Conservation (phyloP, 2,113 vertebrate species). For the Rhinolophus ferrumequinum region DNA sequence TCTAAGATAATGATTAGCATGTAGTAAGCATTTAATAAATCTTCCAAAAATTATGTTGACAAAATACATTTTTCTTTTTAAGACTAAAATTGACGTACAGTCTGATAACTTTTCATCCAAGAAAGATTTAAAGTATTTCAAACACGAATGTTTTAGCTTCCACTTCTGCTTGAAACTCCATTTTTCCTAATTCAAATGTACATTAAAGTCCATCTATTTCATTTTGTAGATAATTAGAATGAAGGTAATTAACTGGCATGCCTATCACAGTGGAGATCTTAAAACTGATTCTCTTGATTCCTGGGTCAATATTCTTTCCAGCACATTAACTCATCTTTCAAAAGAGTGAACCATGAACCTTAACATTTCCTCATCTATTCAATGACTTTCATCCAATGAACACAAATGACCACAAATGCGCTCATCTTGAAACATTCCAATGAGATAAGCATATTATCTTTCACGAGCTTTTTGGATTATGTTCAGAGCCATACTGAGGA, state of each 20-base stretch:
- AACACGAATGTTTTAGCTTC: not conserved
- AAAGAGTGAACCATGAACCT: not conserved
- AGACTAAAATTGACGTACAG: not conserved
- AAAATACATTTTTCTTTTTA: constrained; percentile 23
- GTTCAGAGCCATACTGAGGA: not conserved
- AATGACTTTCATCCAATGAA: not conserved
- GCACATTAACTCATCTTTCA: not conserved
- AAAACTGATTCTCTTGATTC: not conserved
- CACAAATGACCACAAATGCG: not conserved
- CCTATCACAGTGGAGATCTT: not conserved
- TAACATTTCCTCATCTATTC: not conserved
- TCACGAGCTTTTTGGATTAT: not conserved
- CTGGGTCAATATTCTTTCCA: not conserved
- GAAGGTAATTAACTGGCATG: not conserved
- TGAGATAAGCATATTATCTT: not conserved
- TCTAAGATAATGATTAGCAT: not conserved
- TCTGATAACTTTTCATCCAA: not conserved
- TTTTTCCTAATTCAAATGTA: constrained; percentile 30
- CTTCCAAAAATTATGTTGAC: not conserved
- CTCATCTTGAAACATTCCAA: not conserved
- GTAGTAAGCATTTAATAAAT: not conserved
- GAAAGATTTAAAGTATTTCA: constrained; percentile 15
- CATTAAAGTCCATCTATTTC: not conserved
- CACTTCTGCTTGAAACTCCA: not conserved
- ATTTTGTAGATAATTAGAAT: not conserved